Percentiles rank a stretch among this genome's conserved stretches.
Evolutionary conservation across 1,140 invertebrate genomes (phyloP).

Genomic region (Lepeophtheirus salmonis): DNA sequence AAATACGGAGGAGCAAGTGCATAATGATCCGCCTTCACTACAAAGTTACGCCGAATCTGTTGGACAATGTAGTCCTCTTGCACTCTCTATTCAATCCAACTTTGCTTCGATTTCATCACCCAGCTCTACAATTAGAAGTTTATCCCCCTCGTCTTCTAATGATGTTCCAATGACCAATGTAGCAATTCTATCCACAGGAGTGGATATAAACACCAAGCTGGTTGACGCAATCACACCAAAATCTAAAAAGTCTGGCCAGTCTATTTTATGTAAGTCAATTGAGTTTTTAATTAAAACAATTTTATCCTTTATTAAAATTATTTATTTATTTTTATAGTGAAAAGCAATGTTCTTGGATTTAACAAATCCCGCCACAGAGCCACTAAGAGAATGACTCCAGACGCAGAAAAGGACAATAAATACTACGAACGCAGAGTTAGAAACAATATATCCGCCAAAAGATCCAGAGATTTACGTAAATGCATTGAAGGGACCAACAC

Average conservation of each 20-base stretch:
- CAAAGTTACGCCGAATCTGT: no score
- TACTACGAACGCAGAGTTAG: conserved; percentile 62
- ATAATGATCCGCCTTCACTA: no score
- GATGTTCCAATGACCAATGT: no score
- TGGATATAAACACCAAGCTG: no score
- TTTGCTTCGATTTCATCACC: no score
- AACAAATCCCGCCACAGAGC: not conserved
- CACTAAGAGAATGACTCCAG: conserved; percentile 56
- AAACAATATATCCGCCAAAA: conserved; percentile 59
- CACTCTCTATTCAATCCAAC: no score
- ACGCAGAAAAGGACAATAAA: conserved; percentile 63
- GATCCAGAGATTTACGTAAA: conserved; percentile 29
- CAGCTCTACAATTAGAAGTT: no score
- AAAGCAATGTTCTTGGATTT: not conserved
- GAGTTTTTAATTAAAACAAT: not conserved
- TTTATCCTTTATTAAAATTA: no score
- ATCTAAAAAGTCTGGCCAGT: not conserved
- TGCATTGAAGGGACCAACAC: conserved; percentile 20
- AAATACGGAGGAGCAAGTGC: no score
- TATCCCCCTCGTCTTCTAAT: no score
- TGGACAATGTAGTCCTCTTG: no score
- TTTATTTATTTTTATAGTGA: not conserved
- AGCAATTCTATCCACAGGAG: no score
- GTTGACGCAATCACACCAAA: not conserved
- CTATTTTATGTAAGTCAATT: not conserved